Evolutionary conservation across 2,113 vertebrate species (phyloP), one percentile per base, ranked within the genome.

Genomic region (Apodemus speciosus): DNA sequence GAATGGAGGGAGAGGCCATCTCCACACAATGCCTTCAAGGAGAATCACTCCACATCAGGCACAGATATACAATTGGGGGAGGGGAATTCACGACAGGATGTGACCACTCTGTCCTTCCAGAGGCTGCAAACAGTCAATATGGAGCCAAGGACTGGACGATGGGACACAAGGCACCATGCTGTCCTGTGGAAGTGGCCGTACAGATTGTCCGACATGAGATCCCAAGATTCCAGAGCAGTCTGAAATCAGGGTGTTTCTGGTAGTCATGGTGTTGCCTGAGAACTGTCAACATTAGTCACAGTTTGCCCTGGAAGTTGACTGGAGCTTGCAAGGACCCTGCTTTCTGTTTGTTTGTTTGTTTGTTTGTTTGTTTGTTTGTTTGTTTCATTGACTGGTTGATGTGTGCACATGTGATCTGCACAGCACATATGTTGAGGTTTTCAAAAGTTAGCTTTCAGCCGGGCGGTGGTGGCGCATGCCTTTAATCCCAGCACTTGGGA

Each of bases 161-260:
- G 0, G 73, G 38, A 4, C 46, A 25, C 14, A 0, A 30, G 71
- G 9, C 9, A 4, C 25, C 27, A 0, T 2, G 32, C 11, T 3
- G 30, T 53, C 38, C 46, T 58, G 15, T 53, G 3, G 1, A n/a
- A 27, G 25, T 21, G 0, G 3, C 66, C 2, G 0, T 51, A 10
- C 71, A 60, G 35, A 20, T 32, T 40, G 0, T n/a, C 69, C 13
- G 53, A 38, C 30, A 30, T 38, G 18, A 38, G 15, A 76, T 43
- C 58, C 56, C 11, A 62, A 58, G 9, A 66, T 51, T 60, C 56
- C 9, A 23, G n/a, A 27, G 25, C 35, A 0, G 16, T 58, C 56
- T n/a, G 69, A 62, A 40, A 6, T 2, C 3, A 30, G 8, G 18
- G 43, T 38, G 58, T 21, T 62, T 62, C 35, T 15, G 4, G 15